Conservation (phyloP, 2,888 invertebrate genomes). For the Anagyrus pseudococci region DNA sequence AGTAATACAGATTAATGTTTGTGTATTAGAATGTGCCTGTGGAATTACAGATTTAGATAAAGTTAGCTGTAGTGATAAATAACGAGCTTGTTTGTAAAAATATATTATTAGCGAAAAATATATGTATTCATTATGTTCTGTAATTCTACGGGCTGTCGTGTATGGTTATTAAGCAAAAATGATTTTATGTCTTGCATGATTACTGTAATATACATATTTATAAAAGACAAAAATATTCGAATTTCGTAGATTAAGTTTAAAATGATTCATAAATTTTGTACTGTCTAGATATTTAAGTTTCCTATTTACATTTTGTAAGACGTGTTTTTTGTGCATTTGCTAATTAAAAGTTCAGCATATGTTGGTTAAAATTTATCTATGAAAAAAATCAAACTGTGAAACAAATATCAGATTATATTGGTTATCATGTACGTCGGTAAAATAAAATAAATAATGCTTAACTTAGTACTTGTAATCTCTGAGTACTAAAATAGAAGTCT, state of each 20-base stretch:
- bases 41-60: background rate
- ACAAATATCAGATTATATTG: background rate
- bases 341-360: background rate
- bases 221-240: background rate
- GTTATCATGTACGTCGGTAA: slow-evolving; percentile 6
- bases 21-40: background rate
- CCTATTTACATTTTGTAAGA: background rate
- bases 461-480: background rate
- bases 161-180: background rate
- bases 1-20: no score
- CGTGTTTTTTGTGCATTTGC: background rate
- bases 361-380: background rate
- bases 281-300: background rate
- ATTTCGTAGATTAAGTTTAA: background rate
- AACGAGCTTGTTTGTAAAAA: background rate
- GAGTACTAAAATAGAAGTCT: background rate
- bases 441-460: background rate
- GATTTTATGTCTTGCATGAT: slow-evolving; percentile 15
- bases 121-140: background rate
- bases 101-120: background rate
- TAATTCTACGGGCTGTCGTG: slow-evolving; percentile 5
- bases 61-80: background rate
- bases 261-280: background rate
- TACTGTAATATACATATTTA: slow-evolving; percentile 13
- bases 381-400: background rate